phyloP scores from a whole-genome alignment of 35 echinoderm and acorn worm species.

The Ptychodera flava region DNA sequence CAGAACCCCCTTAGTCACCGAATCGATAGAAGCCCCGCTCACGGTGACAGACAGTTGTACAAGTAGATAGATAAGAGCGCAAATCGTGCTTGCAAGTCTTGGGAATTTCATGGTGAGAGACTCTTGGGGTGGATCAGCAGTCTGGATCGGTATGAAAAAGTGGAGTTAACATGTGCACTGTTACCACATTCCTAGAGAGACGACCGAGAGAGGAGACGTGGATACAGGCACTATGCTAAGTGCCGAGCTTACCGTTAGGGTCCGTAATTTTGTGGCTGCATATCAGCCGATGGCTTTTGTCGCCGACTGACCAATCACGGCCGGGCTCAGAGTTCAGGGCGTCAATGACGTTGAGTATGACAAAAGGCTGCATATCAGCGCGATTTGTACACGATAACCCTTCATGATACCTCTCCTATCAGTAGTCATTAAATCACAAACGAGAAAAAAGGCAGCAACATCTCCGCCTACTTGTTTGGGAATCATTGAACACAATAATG shows the following conservation, averaged over 20 bases:
- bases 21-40: background rate
- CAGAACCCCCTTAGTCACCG: background rate
- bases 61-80: background rate
- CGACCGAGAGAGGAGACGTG: background rate
- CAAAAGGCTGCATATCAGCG: background rate
- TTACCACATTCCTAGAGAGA: background rate
- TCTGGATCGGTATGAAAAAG: background rate
- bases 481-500: background rate
- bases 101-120: background rate
- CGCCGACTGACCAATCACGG: background rate
- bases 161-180: background rate
- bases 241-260: background rate
- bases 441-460: background rate
- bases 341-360: background rate
- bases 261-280: background rate
- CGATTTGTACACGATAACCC: background rate
- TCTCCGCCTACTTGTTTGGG: background rate
- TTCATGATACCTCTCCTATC: background rate
- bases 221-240: background rate
- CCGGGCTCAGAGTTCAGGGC: background rate
- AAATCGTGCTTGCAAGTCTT: background rate
- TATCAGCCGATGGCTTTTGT: background rate
- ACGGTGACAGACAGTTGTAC: background rate
- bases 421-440: no score
- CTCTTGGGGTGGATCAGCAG: background rate